Base-by-base conservation (phyloP, 2,113 vertebrate genomes). In the Centropus unirufus region DNA sequence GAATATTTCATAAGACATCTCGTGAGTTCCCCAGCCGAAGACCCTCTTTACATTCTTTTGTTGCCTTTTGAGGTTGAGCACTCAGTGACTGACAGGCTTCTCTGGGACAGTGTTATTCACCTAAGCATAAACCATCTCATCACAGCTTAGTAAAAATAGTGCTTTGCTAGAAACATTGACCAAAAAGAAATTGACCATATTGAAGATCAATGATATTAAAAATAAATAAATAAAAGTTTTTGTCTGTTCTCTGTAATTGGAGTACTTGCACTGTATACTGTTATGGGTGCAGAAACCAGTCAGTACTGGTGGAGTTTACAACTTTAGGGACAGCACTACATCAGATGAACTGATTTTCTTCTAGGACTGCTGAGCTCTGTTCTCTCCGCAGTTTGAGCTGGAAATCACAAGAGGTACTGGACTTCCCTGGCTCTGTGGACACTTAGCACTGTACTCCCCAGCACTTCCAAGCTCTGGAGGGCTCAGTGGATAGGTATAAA, bases 11-110 rank as follows among this genome's bases (percentile, higher is more conserved):
- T 20, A 46, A 57, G 29, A 47, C 51, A 16, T 7, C 19, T 57
- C 20, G 36, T 2, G 3, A 47, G 26, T 30, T 68, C 49, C 49
- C 44, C 46, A 66, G n/a, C 20, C 51, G 42, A n/a, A 22, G 42
- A 10, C 6, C 16, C 36, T 92, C 55, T 70, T 69, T 76, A 63
- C 47, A 32, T 68, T 68, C 44, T 77, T 23, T 57, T 73, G 29
- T 32, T 2, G 1, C 47, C 20, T 77, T 20, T 82, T 0, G 0
- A 59, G 16, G 23, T 30, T 74, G 64, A 92, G 18, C 8, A 3
- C 24, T 49, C 36, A 29, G 17, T 57, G 42, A 27, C 44, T 52
- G 32, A 70, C 68, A 64, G 29, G 27, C 32, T 88, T 88, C 85
- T 83, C 51, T 40, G 81, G 15, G 22, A 22, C 40, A 87, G 7